Evolutionary conservation across 1,140 invertebrate species (phyloP).

Genomic region (Eubasilissa regina): DNA sequence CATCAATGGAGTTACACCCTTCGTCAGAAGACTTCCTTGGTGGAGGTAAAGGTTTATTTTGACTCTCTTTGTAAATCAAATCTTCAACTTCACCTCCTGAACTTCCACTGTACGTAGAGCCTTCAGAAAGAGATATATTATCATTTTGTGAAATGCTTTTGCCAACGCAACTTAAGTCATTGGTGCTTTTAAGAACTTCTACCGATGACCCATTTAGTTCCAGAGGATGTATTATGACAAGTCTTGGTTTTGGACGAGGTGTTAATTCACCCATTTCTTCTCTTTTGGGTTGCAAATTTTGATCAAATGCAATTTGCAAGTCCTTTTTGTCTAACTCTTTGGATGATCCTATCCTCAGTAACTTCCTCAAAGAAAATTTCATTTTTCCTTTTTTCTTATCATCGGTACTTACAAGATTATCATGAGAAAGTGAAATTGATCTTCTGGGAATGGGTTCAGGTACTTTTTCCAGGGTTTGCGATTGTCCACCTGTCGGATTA

Average conservation of each 20-base stretch:
- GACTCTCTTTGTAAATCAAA: conserved; percentile 63
- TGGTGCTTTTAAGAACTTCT: conserved; percentile 81
- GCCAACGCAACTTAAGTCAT: conserved; percentile 66
- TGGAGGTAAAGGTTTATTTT: conserved; percentile 71
- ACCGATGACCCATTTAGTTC: conserved; percentile 86
- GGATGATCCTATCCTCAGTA: conserved; percentile 82
- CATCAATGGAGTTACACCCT: conserved; percentile 71
- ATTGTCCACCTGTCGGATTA: conserved; percentile 48
- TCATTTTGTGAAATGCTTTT: conserved; percentile 69
- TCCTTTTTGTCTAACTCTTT: conserved; percentile 77
- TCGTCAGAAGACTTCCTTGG: conserved; percentile 67
- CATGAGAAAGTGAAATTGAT: conserved; percentile 81
- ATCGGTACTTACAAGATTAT: conserved; percentile 77
- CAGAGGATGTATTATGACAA: conserved; percentile 90
- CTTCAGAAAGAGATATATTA: conserved; percentile 61
- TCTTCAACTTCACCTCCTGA: conserved; percentile 68
- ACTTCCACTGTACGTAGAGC: conserved; percentile 71
- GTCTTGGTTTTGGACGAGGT: conserved; percentile 76
- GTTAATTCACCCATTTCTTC: conserved; percentile 75
- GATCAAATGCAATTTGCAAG: conserved; percentile 66
- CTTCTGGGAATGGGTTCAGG: conserved; percentile 78
- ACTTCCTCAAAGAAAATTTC: conserved; percentile 87
- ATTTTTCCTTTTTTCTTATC: conserved; percentile 81
- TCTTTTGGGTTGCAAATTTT: conserved; percentile 68
- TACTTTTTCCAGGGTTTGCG: conserved; percentile 61